Evolutionary conservation across 2,113 vertebrate species (phyloP).

Genomic region (Bubo blakistoni): DNA sequence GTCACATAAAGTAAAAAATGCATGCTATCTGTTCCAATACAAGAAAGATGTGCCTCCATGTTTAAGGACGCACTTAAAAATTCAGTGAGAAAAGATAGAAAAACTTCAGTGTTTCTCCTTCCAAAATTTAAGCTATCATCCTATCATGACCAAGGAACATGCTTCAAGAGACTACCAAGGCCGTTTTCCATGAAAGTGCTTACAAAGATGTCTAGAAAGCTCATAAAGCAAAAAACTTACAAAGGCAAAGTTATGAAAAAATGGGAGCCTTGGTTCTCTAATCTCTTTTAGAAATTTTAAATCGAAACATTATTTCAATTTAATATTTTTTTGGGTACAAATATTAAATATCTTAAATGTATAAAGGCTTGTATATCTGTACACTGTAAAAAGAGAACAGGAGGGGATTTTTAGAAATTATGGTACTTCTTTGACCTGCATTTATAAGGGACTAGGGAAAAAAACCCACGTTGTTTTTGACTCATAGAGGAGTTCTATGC

Average conservation of each 20-base stretch:
- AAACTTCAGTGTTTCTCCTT: neutral
- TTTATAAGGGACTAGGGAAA: neutral
- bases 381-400: neutral
- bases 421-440: neutral
- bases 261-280: neutral
- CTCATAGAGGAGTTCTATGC: neutral
- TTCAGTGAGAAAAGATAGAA: neutral
- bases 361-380: neutral
- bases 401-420: neutral
- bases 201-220: neutral
- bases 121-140: neutral
- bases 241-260: neutral
- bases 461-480: accelerated
- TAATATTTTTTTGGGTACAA: neutral
- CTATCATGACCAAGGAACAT: neutral
- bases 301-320: neutral
- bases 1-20: neutral
- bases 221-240: neutral
- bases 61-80: neutral
- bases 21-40: neutral
- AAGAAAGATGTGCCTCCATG: neutral
- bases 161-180: neutral
- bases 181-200: neutral
- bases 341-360: neutral
- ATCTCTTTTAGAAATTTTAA: neutral